These are phyloP conservation scores for Standfussiana lucernea DNA, from an alignment of 2,888 invertebrate genomes.

Conservation along the genomic window DNA sequence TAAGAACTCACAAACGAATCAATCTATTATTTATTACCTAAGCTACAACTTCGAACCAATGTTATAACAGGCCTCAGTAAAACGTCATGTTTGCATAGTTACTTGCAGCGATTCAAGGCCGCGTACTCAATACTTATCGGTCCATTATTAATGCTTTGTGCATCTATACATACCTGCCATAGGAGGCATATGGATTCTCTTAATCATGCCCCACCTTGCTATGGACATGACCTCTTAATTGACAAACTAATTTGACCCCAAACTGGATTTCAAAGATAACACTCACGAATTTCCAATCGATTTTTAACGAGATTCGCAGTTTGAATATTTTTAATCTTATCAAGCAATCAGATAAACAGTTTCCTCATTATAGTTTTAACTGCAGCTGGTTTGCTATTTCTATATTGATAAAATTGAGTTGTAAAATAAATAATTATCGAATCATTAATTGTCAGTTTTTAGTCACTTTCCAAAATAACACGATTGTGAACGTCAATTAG, in stretches of 20 bases:
- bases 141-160: slow-evolving; percentile 62
- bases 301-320: slow-evolving; percentile 35
- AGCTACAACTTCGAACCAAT: slow-evolving; percentile 33
- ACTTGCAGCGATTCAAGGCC: slow-evolving; percentile 66
- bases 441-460: slow-evolving; percentile 1
- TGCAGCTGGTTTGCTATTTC: slow-evolving; percentile 11
- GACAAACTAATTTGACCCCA: slow-evolving; percentile 32
- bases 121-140: slow-evolving; percentile 68
- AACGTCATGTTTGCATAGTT: slow-evolving; percentile 61
- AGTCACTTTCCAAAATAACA: slow-evolving; percentile 52
- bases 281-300: slow-evolving; percentile 10
- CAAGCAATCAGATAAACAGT: slow-evolving; percentile 41
- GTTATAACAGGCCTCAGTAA: slow-evolving; percentile 57
- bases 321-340: slow-evolving; percentile 29
- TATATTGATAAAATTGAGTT: slow-evolving; percentile 29
- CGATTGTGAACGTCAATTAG: slow-evolving; percentile 57
- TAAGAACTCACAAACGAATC: not conserved
- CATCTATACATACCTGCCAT: slow-evolving; percentile 38
- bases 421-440: slow-evolving; percentile 18
- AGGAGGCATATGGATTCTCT: slow-evolving; percentile 47
- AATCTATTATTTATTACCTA: slow-evolving; percentile 49
- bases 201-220: slow-evolving; percentile 32
- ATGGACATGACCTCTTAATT: not conserved
- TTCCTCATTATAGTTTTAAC: slow-evolving; percentile 20
- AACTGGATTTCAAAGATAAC: slow-evolving; percentile 22